These are phyloP conservation scores for Dexiosoma caninum DNA, from an alignment of 2,888 invertebrate genomes.

Conservation along the genomic window DNA sequence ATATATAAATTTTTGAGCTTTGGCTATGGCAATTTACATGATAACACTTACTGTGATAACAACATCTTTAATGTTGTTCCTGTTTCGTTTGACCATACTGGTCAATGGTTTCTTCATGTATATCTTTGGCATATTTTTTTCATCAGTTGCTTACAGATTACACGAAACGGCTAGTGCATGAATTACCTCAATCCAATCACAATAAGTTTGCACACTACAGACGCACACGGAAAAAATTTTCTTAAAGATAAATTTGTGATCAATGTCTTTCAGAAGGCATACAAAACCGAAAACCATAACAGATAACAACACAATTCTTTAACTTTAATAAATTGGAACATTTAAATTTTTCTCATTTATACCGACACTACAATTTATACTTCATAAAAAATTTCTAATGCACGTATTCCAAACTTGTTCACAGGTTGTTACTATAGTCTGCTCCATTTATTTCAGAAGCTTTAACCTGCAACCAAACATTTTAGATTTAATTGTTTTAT, in stretches of 20 bases:
- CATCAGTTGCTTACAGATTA: constrained; percentile 31
- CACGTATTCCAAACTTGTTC: constrained; percentile 23
- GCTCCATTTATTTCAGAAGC: constrained; percentile 28
- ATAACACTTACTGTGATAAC: constrained; percentile 83
- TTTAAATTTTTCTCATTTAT: neutral
- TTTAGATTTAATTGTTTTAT: neutral
- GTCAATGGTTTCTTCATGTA: constrained; percentile 83
- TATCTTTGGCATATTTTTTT: constrained; percentile 76
- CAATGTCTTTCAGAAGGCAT: too few relatives aligned
- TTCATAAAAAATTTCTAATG: constrained; percentile 14
- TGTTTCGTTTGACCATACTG: constrained; percentile 91
- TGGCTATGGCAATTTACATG: neutral
- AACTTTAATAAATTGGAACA: neutral
- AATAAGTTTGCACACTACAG: neutral
- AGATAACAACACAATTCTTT: neutral
- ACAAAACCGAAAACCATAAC: neutral
- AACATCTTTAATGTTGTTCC: constrained; percentile 92
- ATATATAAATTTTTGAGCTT: too few relatives aligned
- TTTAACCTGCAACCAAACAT: neutral
- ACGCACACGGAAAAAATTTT: neutral
- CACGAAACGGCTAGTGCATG: neutral
- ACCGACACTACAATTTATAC: constrained; percentile 10
- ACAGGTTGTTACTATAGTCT: constrained; percentile 17
- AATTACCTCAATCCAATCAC: neutral
- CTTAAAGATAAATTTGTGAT: neutral